Percentiles rank a stretch among this genome's conserved stretches.
phyloP scores from a whole-genome alignment of 2,888 invertebrate species.

The Rhynchonema sp. region DNA sequence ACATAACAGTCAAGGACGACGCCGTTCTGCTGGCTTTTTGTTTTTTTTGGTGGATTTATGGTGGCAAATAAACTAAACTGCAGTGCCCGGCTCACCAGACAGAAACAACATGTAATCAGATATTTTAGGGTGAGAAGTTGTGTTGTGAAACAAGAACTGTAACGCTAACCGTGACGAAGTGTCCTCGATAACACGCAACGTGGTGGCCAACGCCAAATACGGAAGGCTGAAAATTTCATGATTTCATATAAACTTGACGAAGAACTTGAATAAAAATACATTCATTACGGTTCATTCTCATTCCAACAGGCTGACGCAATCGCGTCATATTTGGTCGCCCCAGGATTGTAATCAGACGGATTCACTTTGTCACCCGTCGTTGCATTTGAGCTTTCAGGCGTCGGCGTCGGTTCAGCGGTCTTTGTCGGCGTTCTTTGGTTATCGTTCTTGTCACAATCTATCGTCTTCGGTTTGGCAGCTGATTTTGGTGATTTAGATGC shows the following conservation, averaged over 20 bases:
- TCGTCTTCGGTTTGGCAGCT: not conserved
- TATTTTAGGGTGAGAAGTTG: not conserved
- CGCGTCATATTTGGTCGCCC: not conserved
- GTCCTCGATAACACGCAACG: conserved; percentile 69
- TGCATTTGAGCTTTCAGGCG: too few relatives aligned
- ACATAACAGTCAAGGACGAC: too few relatives aligned
- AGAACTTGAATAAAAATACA: not conserved
- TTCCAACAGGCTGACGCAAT: not conserved
- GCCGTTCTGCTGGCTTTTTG: too few relatives aligned
- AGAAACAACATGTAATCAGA: not conserved
- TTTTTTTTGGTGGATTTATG: too few relatives aligned
- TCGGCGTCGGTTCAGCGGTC: too few relatives aligned
- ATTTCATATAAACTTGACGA: not conserved
- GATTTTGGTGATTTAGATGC: not conserved
- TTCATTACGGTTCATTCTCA: not conserved
- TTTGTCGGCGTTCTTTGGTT: too few relatives aligned
- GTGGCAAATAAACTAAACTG: not conserved
- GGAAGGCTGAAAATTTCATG: conserved; percentile 48
- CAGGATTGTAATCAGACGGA: not conserved
- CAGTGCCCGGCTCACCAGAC: not conserved
- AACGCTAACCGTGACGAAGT: conserved; percentile 26
- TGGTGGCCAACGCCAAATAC: conserved; percentile 70
- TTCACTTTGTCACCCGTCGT: not conserved
- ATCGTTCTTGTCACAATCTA: too few relatives aligned
- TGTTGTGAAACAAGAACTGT: not conserved